These are phyloP conservation scores for Petromus typicus DNA, from an alignment of 2,113 vertebrate species.

Conservation along the genomic window DNA sequence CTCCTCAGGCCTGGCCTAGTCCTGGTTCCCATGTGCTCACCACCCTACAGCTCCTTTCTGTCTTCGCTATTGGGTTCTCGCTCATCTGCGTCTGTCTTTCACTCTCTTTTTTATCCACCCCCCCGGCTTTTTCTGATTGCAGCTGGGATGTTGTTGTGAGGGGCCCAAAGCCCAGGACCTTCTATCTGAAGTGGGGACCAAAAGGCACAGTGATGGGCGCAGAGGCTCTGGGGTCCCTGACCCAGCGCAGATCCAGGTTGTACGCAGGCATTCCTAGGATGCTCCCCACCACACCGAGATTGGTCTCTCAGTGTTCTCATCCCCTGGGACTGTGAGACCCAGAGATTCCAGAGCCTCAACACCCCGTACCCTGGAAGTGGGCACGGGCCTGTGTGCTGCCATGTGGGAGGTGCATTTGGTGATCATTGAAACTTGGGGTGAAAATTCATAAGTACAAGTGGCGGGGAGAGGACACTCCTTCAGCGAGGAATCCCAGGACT, in stretches of 20 bases:
- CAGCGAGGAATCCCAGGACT: not conserved
- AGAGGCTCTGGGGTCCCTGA: not conserved
- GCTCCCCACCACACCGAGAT: not conserved
- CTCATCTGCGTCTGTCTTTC: not conserved
- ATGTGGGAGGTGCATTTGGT: not conserved
- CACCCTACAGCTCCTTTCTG: not conserved
- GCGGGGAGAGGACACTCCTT: no score
- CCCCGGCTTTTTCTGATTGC: not conserved
- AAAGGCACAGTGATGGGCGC: no score
- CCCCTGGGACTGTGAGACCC: not conserved
- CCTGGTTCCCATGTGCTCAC: not conserved
- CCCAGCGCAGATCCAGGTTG: not conserved
- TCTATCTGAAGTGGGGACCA: not conserved
- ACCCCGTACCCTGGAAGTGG: rapidly evolving
- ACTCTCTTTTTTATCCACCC: not conserved
- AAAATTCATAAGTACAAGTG: not conserved
- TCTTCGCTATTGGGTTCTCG: not conserved
- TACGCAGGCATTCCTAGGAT: not conserved
- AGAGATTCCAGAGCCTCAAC: not conserved
- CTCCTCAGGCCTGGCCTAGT: not conserved
- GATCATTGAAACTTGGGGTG: not conserved
- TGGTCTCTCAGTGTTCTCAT: not conserved
- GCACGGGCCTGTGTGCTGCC: not conserved
- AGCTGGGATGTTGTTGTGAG: not conserved
- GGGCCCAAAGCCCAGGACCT: not conserved